phyloP scores from a whole-genome alignment of 2,888 invertebrate species.

The Oligia latruncula region DNA sequence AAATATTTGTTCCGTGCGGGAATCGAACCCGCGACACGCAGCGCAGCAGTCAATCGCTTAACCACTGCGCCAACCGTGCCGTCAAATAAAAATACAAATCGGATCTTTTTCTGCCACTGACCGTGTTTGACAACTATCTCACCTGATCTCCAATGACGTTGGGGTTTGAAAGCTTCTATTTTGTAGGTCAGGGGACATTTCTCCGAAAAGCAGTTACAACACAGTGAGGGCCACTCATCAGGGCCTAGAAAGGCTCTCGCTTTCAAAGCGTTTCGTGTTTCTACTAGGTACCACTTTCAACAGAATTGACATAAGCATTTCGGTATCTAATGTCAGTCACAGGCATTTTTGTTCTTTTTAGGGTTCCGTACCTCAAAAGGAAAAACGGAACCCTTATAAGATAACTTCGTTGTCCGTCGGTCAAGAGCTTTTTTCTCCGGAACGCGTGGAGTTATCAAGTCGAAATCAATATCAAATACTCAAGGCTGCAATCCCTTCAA shows the following conservation, averaged over 20 bases:
- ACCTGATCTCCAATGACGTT: neutral
- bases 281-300: neutral
- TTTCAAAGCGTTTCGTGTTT: neutral
- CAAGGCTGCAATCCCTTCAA: too few species aligned
- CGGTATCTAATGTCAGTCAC: neutral
- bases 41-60: too few species aligned
- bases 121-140: constrained; percentile 3
- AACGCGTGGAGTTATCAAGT: too few species aligned
- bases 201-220: neutral
- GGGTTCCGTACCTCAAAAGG: too few species aligned
- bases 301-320: neutral
- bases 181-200: neutral
- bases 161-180: neutral
- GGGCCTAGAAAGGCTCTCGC: neutral
- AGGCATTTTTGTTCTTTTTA: neutral
- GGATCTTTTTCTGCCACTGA: neutral
- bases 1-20: too few species aligned
- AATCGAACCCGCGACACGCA: too few species aligned
- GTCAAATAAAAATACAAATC: neutral
- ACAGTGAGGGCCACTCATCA: neutral
- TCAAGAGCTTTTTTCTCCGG: too few species aligned
- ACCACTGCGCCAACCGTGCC: too few species aligned
- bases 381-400: too few species aligned
- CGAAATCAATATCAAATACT: too few species aligned
- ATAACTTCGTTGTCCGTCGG: too few species aligned